Base-by-base conservation (phyloP, 2,113 vertebrate species). In the Stomatorhinus ivindoensis region DNA sequence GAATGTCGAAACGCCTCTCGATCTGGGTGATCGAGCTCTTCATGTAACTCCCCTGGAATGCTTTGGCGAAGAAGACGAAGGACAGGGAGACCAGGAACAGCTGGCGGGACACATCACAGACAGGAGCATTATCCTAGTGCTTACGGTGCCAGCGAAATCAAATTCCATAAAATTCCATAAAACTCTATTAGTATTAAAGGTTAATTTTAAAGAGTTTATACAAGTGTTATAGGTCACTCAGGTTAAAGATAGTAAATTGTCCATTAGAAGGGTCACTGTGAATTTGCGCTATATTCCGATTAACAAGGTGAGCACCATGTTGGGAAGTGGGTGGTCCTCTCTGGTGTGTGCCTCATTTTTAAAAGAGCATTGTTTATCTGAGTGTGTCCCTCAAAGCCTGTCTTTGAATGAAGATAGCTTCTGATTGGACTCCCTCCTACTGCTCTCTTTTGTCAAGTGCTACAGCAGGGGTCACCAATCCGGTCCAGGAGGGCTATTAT, bases 11-110 rank as follows among this genome's bases (percentile, higher is more conserved):
- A 88, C 98, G 97, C 19, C 97, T 93, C 93, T 99, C 98, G 73
- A 99, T 97, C 89, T 99, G 98, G 0, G 97, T 98, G 92, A 98
- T 94, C 53, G 97, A 96, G 90, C 96, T 98, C 94, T 99, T 99
- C 97, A 99, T 97, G 24, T 97, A 94, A 0, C 95, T 61, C 15
- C 94, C 97, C 84, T 92, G 92, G 21, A 98, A 95, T 0, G 96
- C n/a, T 94, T 97, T 99, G 17, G 95, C 93, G 84, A 98, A 97
- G 90, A 92, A 97, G 84, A 93, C 95, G 90, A 97, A 95, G 0
- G 96, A 93, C 89, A 99, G 86, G 42, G 97, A 95, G 89, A 89
- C 93, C 2, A 99, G 93, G 93, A 99, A 99, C n/a, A 95, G 89
- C 98, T 99, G 93, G 13, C 85, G 91, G 90, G 27, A 35, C 2